A percentile compares a stretch with the other conserved stretches of the same genome.
Conservation (phyloP, 2,888 invertebrate species). For the Hirtodrosophila trivittata region DNA sequence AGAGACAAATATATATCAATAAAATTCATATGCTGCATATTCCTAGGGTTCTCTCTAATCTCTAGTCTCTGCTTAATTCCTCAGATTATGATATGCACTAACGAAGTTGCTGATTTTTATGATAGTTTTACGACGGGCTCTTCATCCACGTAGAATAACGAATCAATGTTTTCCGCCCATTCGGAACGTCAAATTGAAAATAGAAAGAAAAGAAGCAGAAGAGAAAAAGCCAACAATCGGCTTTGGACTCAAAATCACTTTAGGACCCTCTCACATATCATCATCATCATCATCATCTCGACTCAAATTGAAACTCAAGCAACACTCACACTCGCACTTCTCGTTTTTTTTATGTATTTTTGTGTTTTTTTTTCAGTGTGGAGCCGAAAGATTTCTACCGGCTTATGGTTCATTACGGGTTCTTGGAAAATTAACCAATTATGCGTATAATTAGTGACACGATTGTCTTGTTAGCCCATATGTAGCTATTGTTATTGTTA, state of each 20-base stretch:
- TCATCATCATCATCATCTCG: not conserved
- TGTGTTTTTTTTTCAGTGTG: slow-evolving; percentile 20
- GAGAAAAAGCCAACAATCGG: no score
- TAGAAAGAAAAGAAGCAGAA: no score
- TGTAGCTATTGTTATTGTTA: slow-evolving; percentile 40
- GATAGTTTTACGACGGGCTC: no score
- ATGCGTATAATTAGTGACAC: slow-evolving; percentile 78
- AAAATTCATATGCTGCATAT: no score
- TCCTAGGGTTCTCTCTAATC: not conserved
- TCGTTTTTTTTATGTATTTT: slow-evolving; percentile 5
- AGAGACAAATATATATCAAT: no score
- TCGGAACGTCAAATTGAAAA: no score
- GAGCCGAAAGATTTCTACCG: slow-evolving; percentile 19
- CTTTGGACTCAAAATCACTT: no score
- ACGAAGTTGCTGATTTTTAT: not conserved
- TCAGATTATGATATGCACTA: not conserved
- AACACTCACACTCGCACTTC: not conserved
- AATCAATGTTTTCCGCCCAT: not conserved
- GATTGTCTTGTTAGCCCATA: slow-evolving; percentile 69
- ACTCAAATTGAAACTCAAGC: not conserved
- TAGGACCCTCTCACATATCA: not conserved
- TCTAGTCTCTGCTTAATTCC: not conserved
- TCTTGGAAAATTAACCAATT: slow-evolving; percentile 76
- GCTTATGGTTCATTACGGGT: slow-evolving; percentile 44
- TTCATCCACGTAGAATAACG: not conserved